These are phyloP conservation scores for Ceratina calcarata DNA, from an alignment of 1,140 invertebrate genomes.

Conservation along the genomic window DNA sequence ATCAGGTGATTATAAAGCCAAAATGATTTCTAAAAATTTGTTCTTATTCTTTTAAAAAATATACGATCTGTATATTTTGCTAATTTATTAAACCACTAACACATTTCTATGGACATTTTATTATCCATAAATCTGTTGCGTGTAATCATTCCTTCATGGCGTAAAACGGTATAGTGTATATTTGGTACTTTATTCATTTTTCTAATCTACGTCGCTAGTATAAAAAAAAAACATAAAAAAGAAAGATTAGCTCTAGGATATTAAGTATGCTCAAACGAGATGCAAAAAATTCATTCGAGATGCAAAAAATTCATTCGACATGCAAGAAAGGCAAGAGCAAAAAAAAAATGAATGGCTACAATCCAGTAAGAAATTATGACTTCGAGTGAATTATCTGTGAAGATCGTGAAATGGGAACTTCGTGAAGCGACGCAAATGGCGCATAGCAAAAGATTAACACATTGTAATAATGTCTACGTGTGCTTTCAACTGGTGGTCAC, in stretches of 20 bases:
- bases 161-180: too few species aligned
- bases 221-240: constrained; percentile 4
- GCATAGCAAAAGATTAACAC: background rate
- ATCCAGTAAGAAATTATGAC: constrained; percentile 10
- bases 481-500: background rate
- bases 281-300: constrained; percentile 36
- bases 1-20: constrained; percentile 41
- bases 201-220: background rate
- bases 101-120: too few species aligned
- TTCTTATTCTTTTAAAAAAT: too few species aligned
- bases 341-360: constrained; percentile 22
- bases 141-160: too few species aligned
- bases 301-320: constrained; percentile 45
- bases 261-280: constrained; percentile 13
- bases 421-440: constrained; percentile 15
- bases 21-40: constrained; percentile 19
- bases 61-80: too few species aligned
- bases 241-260: background rate
- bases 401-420: constrained; percentile 11
- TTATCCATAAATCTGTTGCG: too few species aligned
- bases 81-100: too few species aligned
- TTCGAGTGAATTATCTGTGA: background rate
- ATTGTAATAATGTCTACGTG: constrained; percentile 3
- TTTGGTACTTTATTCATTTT: background rate
- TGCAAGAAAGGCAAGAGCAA: constrained; percentile 32